Conservation (phyloP, 2,888 invertebrate species). For the Leptarthrus brevirostris region DNA sequence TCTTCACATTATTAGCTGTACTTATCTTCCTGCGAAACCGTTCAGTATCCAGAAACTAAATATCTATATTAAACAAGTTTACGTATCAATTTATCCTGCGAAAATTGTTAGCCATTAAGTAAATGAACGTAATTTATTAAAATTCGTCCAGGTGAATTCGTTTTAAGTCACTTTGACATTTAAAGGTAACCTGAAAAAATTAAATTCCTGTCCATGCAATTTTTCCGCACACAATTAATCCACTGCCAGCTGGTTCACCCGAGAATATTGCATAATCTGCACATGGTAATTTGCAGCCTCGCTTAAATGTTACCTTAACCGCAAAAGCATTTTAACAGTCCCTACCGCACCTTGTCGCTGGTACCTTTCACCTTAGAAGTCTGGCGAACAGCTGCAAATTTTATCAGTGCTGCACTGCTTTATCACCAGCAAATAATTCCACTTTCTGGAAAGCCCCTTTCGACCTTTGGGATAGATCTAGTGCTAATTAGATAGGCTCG, state of each 20-base stretch:
- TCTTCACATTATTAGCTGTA: too few species aligned
- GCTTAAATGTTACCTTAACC: constrained; percentile 13
- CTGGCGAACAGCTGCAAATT: constrained; percentile 14
- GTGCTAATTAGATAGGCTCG: constrained; percentile 10
- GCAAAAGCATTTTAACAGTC: constrained; percentile 23
- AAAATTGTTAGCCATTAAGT: too few species aligned
- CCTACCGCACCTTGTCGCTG: constrained; percentile 2
- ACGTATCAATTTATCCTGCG: too few species aligned
- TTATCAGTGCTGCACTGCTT: background rate
- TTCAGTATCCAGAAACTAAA: too few species aligned
- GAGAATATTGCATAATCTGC: constrained; percentile 22
- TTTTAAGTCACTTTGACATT: too few species aligned
- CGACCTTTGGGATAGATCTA: background rate
- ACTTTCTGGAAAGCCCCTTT: background rate
- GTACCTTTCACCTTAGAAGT: constrained; percentile 11
- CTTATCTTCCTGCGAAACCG: too few species aligned
- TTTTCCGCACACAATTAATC: background rate
- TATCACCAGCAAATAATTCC: background rate
- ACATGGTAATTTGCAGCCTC: constrained; percentile 42
- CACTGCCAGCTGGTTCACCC: constrained; percentile 1
- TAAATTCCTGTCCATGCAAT: background rate
- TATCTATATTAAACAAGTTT: too few species aligned
- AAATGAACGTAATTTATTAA: too few species aligned
- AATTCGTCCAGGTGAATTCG: too few species aligned
- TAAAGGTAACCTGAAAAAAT: constrained; percentile 1